Evolutionary conservation across 2,888 invertebrate species (phyloP).

Genomic region (Conus canariensis): DNA sequence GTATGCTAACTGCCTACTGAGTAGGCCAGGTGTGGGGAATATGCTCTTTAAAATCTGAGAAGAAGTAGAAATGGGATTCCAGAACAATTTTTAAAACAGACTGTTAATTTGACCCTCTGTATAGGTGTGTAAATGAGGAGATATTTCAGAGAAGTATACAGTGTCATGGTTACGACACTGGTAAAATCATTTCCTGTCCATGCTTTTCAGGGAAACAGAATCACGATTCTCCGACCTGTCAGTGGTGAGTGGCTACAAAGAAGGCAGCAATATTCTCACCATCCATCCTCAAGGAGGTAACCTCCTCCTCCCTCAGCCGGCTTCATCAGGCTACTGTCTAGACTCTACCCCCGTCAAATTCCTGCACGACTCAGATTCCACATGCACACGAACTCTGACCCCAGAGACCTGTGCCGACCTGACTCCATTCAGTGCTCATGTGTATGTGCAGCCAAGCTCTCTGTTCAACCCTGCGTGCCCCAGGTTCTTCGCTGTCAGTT

Average conservation of each 20-base stretch:
- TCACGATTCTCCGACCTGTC: conserved; percentile 45
- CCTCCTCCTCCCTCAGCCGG: conserved; percentile 68
- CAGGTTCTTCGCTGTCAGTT: conserved; percentile 45
- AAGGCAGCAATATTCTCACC: conserved; percentile 59
- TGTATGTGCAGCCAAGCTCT: conserved; percentile 62
- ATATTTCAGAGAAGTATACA: too few relatives aligned
- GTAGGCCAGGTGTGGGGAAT: too few relatives aligned
- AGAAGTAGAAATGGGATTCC: too few relatives aligned
- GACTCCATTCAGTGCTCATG: conserved; percentile 66
- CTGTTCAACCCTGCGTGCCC: conserved; percentile 56
- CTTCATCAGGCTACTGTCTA: conserved; percentile 65
- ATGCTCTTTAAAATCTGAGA: too few relatives aligned
- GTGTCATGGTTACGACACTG: too few relatives aligned
- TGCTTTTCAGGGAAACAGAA: conserved; percentile 57
- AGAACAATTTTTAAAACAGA: too few relatives aligned
- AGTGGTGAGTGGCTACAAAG: conserved; percentile 53
- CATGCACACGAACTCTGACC: conserved; percentile 63
- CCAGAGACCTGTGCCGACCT: conserved; percentile 55
- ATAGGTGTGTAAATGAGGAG: too few relatives aligned
- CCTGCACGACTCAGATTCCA: conserved; percentile 59
- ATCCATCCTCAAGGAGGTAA: conserved; percentile 46
- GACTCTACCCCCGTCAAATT: conserved; percentile 69
- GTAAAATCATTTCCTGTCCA: too few relatives aligned
- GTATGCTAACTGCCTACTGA: too few relatives aligned
- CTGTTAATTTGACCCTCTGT: too few relatives aligned